Base-by-base conservation (phyloP, 2,113 vertebrate genomes). In the Gadus macrocephalus region DNA sequence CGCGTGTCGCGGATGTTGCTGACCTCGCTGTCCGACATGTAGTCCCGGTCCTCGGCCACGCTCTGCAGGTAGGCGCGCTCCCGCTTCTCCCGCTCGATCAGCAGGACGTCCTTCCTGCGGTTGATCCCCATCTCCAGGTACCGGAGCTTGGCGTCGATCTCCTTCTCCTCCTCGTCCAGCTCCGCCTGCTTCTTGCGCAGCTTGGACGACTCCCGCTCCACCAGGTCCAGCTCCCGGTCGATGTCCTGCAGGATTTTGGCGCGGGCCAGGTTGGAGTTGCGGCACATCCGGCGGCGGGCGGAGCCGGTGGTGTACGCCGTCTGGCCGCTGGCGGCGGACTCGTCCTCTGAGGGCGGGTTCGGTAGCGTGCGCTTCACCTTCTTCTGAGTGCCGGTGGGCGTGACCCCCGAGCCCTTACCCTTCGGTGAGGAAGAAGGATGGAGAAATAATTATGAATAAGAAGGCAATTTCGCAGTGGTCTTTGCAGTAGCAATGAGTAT, bases 41-140 rank as follows among this genome's bases (percentile, higher is more conserved):
- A 99, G 84, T 98, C 97, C 3, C 97, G 92, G 75, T 99, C 97
- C 81, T 99, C 97, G 1, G 97, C 97, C 80, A 99, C 97, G 62
- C 97, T 95, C 83, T 98, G 97, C 68, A 99, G 91, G 81, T 99
- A 99, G 31, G 96, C 97, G 72, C 97, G 86, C 84, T 99, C 97
- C 65, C 97, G 92, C 81, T 99, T 98, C 83, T 99, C 97, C 72
- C 97, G 91, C 86, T 99, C 97, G 72, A 94, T 98, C 56, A 99
- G 84, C 19, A 99, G 83, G 0, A 93, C 97, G 77, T 99, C 97
- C 88, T 98, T 99, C 72, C 97, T 92, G 62, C 96, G 91, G 81
- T 97, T 99, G 77, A 99, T 99, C 49, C 97, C 97, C 97, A 99
- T 98, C 87, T 99, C 97, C 75, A 99, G 88, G 75, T 98, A 99